phyloP scores from a whole-genome alignment of 1,140 invertebrate genomes.

The Ephestia elutella region DNA sequence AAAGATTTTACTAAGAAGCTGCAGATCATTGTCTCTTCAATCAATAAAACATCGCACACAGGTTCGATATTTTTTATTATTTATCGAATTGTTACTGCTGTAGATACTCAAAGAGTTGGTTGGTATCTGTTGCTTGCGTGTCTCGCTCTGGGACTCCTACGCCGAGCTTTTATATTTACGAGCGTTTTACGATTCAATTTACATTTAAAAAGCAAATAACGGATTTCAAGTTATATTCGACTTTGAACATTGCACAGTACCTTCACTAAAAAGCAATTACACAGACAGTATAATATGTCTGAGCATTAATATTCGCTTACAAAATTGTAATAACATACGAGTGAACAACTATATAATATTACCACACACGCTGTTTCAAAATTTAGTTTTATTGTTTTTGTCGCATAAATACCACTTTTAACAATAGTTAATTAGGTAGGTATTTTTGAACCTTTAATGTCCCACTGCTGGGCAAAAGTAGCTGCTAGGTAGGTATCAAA shows the following conservation, averaged over 20 bases:
- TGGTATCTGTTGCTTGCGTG: constrained; percentile 8
- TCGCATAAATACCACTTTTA: too few relatives aligned
- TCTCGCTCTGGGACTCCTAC: constrained; percentile 24
- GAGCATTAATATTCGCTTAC: too few relatives aligned
- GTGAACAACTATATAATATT: too few relatives aligned
- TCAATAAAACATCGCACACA: not conserved
- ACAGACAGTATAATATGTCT: not conserved
- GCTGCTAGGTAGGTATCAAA: too few relatives aligned
- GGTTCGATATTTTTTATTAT: not conserved
- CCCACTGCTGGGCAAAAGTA: too few relatives aligned
- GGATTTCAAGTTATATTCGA: constrained; percentile 39
- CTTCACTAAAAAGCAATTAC: constrained; percentile 1
- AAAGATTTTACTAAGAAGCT: not conserved
- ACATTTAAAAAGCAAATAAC: constrained; percentile 52
- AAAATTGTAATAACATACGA: not conserved
- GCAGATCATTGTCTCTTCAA: not conserved
- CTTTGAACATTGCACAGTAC: constrained; percentile 24
- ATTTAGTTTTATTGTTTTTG: too few relatives aligned
- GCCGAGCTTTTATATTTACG: constrained; percentile 39
- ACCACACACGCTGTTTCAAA: not conserved
- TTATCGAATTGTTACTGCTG: not conserved
- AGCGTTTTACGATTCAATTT: constrained; percentile 50
- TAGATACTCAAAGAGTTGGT: not conserved
- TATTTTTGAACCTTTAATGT: too few relatives aligned
- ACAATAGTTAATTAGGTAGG: too few relatives aligned